phyloP scores from a whole-genome alignment of 2,113 vertebrate species.

The Gallinago media region DNA sequence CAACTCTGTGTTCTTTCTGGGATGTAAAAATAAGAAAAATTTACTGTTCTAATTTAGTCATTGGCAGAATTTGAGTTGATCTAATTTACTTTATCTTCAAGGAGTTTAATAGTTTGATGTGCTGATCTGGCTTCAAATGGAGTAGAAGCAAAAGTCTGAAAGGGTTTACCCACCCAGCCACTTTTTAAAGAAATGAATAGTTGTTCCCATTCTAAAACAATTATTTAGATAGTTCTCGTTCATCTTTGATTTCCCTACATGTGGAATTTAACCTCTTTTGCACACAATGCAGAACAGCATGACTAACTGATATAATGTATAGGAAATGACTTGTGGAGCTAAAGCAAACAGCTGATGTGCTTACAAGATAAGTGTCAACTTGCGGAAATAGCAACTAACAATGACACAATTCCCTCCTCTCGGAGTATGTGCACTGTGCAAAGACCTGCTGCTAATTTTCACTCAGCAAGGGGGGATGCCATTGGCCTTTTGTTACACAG shows the following conservation, averaged over 20 bases:
- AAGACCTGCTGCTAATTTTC: conserved; percentile 68
- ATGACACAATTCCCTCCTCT: conserved; percentile 45
- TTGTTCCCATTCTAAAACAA: conserved; percentile 21
- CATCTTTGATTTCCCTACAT: neutral
- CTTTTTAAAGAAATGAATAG: neutral
- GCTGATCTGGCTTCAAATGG: neutral
- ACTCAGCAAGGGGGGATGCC: conserved; percentile 53
- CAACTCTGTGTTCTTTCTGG: neutral
- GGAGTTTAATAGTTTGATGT: neutral
- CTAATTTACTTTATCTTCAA: neutral
- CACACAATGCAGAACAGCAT: conserved; percentile 30
- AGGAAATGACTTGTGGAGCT: conserved; percentile 45
- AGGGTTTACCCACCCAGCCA: neutral
- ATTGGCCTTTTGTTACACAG: conserved; percentile 56
- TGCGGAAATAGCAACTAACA: conserved; percentile 57
- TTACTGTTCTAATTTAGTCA: neutral
- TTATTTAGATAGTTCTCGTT: neutral
- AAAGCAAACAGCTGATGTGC: conserved; percentile 59
- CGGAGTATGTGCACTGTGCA: conserved; percentile 7
- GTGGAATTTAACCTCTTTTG: conserved; percentile 50
- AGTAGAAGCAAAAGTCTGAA: neutral
- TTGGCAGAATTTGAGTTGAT: neutral
- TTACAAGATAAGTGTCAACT: conserved; percentile 59
- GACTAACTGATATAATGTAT: conserved; percentile 16
- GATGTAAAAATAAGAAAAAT: neutral